Evolutionary conservation across 2,888 invertebrate genomes (phyloP).

Genomic region (Oxytorus armatus): DNA sequence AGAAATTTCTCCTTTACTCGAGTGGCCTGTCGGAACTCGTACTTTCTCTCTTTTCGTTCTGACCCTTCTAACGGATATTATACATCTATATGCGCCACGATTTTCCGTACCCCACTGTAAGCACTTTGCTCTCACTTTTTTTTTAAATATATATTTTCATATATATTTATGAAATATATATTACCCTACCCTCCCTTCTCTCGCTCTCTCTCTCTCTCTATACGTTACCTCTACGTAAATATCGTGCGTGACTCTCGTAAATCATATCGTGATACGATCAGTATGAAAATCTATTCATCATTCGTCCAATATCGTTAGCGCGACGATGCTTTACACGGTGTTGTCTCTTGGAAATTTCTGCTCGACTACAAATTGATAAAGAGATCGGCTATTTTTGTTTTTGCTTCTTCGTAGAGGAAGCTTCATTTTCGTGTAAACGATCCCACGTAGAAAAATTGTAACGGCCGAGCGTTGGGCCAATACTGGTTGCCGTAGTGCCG

Average conservation of each 20-base stretch:
- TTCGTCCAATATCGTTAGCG: slow-evolving; percentile 36
- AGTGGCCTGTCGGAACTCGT: slow-evolving; percentile 25
- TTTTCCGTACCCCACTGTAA: slow-evolving; percentile 7
- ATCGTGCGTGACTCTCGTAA: slow-evolving; percentile 30
- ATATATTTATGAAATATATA: too few species aligned
- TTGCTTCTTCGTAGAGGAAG: too few species aligned
- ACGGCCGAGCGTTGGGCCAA: too few species aligned
- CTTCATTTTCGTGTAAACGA: too few species aligned
- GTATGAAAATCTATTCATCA: slow-evolving; percentile 21
- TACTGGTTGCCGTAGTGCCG: too few species aligned
- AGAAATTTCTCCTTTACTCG: slow-evolving; percentile 32
- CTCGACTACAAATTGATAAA: too few species aligned
- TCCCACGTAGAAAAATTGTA: too few species aligned
- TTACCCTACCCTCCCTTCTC: neutral
- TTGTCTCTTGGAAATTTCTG: neutral
- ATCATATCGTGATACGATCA: slow-evolving; percentile 39
- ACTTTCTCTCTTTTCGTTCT: slow-evolving; percentile 38
- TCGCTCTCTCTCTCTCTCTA: too few species aligned
- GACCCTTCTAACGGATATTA: slow-evolving; percentile 30
- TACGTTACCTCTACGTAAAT: neutral
- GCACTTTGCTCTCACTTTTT: slow-evolving; percentile 3
- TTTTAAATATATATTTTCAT: slow-evolving; percentile 39
- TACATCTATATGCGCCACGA: slow-evolving; percentile 1
- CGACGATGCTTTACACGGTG: neutral
- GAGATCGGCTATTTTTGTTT: slow-evolving; percentile 1